Conservation (phyloP, 2,113 vertebrate genomes). For the Trematomus loennbergii region DNA sequence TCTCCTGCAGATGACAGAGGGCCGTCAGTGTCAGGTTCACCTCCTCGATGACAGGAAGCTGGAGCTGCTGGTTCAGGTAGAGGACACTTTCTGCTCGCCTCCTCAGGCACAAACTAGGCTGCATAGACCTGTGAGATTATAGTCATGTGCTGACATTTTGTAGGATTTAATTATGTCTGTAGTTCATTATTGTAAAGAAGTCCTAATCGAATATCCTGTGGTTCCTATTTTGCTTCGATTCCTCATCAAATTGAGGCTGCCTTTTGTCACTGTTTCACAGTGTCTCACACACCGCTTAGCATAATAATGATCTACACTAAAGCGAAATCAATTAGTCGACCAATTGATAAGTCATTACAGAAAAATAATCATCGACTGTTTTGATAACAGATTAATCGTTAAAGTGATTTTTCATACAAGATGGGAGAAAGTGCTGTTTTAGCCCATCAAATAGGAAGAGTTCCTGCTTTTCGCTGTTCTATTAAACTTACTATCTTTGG, state of each 20-base stretch:
- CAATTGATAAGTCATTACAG: too few relatives aligned
- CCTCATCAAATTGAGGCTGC: background rate
- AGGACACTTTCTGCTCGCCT: background rate
- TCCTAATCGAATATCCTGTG: background rate
- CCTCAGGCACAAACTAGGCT: background rate
- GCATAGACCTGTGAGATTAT: background rate
- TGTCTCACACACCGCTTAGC: too few relatives aligned
- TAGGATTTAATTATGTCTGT: background rate
- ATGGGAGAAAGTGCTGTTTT: too few relatives aligned
- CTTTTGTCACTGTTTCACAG: background rate
- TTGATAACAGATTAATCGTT: too few relatives aligned
- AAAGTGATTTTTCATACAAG: too few relatives aligned
- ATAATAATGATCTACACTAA: too few relatives aligned
- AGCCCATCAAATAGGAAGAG: too few relatives aligned
- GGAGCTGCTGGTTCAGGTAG: constrained; percentile 98
- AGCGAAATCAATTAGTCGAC: too few relatives aligned
- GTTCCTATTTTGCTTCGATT: background rate
- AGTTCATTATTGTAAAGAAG: background rate
- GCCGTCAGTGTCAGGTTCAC: constrained; percentile 92
- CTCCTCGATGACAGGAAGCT: constrained; percentile 95
- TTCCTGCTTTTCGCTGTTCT: too few relatives aligned
- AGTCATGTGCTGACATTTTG: background rate
- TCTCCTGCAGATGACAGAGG: constrained; percentile 94
- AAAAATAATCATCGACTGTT: too few relatives aligned
- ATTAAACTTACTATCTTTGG: too few relatives aligned